Conservation (phyloP, 2,888 invertebrate species). For the Embidobia sp. region DNA sequence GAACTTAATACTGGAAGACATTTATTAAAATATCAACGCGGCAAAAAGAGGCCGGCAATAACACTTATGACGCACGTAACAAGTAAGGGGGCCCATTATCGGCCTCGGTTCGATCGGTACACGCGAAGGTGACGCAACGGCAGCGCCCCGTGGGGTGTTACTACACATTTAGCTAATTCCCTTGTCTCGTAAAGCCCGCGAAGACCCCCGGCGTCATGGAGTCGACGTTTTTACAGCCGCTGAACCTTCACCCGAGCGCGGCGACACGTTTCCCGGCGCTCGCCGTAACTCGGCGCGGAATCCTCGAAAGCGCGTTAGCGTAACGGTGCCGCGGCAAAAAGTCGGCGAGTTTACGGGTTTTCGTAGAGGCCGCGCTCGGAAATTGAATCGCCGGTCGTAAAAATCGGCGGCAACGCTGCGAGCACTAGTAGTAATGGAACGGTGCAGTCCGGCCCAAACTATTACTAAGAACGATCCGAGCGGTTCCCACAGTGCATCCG, state of each 20-base stretch:
- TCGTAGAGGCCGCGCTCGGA: conserved; percentile 16
- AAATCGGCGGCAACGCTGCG: conserved; percentile 37
- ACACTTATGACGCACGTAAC: too few species aligned
- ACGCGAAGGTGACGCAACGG: conserved; percentile 55
- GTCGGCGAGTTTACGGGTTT: conserved; percentile 28
- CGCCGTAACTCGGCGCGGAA: too few species aligned
- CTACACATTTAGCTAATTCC: conserved; percentile 79
- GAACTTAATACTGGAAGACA: too few species aligned
- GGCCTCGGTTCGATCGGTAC: too few species aligned
- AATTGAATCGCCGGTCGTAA: conserved; percentile 39
- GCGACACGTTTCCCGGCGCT: conserved; percentile 31
- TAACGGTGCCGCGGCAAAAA: too few species aligned
- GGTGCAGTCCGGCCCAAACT: conserved; percentile 29
- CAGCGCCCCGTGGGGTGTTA: conserved; percentile 73
- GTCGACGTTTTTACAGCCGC: conserved; percentile 54
- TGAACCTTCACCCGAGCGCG: conserved; percentile 66
- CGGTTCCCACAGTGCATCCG: conserved; percentile 70
- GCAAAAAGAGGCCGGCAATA: too few species aligned
- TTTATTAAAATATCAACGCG: too few species aligned
- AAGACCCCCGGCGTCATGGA: conserved; percentile 69
- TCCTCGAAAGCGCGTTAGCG: too few species aligned
- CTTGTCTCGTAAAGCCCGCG: conserved; percentile 77
- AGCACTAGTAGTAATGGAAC: conserved; percentile 52
- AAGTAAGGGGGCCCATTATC: too few species aligned
- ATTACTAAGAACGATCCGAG: conserved; percentile 49